Percentiles rank a stretch among this genome's conserved stretches.
phyloP scores from a whole-genome alignment of 2,797 vertebrate genomes.

The Peromyscus nudipes region DNA sequence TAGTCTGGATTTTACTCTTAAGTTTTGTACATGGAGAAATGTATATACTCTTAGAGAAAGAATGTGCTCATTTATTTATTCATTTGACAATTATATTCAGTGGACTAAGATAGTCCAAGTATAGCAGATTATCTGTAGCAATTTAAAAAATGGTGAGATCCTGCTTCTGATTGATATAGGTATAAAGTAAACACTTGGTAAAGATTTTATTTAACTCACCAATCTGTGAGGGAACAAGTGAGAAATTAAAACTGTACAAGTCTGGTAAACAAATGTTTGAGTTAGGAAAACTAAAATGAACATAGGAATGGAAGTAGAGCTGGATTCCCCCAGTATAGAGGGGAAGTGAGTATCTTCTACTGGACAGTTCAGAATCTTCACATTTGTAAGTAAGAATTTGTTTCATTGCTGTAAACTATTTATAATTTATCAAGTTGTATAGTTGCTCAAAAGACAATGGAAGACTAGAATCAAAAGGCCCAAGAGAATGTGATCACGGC shows the following conservation, averaged over 20 bases:
- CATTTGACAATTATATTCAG: conserved; percentile 33
- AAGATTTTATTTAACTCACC: conserved; percentile 48
- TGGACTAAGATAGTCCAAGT: not conserved
- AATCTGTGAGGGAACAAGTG: not conserved
- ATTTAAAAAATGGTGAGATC: not conserved
- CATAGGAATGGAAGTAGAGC: not conserved
- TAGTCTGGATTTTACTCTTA: conserved; percentile 46
- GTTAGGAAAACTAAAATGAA: conserved; percentile 48
- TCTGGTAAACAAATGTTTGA: not conserved
- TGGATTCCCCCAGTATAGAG: not conserved
- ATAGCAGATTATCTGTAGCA: not conserved
- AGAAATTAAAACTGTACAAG: not conserved
- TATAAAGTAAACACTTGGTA: conserved; percentile 48
- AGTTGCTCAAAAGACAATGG: not conserved
- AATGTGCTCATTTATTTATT: conserved; percentile 25
- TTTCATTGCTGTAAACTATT: conserved; percentile 19
- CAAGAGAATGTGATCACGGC: not conserved
- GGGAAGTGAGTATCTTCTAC: not conserved
- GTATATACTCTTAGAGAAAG: not conserved
- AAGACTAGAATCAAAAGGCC: conserved; percentile 14
- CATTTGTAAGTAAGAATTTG: not conserved
- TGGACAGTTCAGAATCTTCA: conserved; percentile 14
- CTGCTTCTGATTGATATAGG: not conserved
- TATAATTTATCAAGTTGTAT: not conserved
- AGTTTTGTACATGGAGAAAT: not conserved